Evolutionary conservation across 1,140 invertebrate genomes (phyloP), one percentile per base, ranked within the genome.

Genomic region (Aphis craccivora): DNA sequence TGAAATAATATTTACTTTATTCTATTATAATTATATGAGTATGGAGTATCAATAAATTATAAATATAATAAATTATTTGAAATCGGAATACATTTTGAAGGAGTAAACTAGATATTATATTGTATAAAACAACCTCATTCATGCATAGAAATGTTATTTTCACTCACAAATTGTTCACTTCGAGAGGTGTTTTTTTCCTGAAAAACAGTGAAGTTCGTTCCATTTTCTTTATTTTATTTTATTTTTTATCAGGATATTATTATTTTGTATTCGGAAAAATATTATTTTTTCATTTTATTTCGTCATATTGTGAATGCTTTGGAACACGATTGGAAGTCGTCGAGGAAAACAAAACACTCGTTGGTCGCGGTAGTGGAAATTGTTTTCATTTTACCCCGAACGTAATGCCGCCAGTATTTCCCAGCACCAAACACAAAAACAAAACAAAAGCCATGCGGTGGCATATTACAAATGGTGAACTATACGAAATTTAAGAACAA

Each of bases 231-330:
- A 83, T 92, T 92, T 92, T 37, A 1, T 37, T 37, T 37, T 90
- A 22, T 76, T 92, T 51, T 84, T 81, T 48, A 83, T 76, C 67
- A 76, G 18, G 3, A 76, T 81, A 22, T 91, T 92, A 91, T 91
- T 91, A 91, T 92, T 92, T 92, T 83, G 22, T 92, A 83, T 83
- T 83, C 30, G n/a, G 23, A 83, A 92, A 84, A 83, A 92, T 92
- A 92, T 92, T 92, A 76, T 92, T 92, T 76, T 92, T 83, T 83
- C 91, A 92, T 92, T 92, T 92, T 83, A 51, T 83, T 92, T 43
- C 22, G 40, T 92, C 40, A 51, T 92, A 92, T 83, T 83, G 90
- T 91, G 37, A 30, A 60, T 91, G 20, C 43, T 23, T 40, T 37
- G 40, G n/a, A 67, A 67, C 53, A 60, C 89, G n/a, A 67, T 89